Evolutionary conservation across 2,888 invertebrate species (phyloP).

Genomic region (Kuschelorhynchus macadamiae): DNA sequence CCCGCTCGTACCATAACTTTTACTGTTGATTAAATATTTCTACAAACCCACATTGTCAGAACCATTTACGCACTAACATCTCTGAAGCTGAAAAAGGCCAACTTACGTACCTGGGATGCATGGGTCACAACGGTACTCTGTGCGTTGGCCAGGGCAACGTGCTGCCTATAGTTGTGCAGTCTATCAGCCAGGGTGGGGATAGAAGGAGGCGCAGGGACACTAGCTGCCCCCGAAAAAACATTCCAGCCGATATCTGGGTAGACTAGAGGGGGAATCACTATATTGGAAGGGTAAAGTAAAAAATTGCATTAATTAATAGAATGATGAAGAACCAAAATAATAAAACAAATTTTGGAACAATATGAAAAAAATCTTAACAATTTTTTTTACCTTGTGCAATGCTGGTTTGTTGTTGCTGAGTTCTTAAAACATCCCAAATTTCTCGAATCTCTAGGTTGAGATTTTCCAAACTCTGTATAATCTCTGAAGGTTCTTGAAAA

Average conservation of each 20-base stretch:
- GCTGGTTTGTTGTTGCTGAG: constrained; percentile 72
- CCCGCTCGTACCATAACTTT: no score
- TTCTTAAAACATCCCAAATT: constrained; percentile 78
- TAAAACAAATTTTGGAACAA: no score
- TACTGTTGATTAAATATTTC: no score
- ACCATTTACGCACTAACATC: no score
- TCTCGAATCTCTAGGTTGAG: constrained; percentile 80
- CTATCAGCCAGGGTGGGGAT: constrained; percentile 71
- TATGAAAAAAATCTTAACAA: no score
- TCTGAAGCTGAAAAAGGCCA: no score
- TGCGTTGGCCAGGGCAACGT: constrained; percentile 70
- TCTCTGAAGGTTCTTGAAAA: constrained; percentile 78
- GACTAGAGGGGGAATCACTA: constrained; percentile 69
- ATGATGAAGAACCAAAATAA: no score
- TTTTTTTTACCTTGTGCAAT: constrained; percentile 69
- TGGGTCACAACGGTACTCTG: constrained; percentile 69
- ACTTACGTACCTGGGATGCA: constrained; percentile 63
- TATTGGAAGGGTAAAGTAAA: constrained; percentile 4
- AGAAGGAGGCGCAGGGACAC: constrained; percentile 65
- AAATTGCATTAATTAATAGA: background rate
- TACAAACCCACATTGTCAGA: no score
- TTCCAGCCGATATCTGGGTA: constrained; percentile 74
- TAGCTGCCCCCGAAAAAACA: constrained; percentile 63
- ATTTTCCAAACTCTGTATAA: constrained; percentile 79
- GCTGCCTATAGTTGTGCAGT: constrained; percentile 72